Evolutionary conservation across 1,140 invertebrate genomes (phyloP), one percentile per base, ranked within the genome.

Genomic region (Heliconius melpomene): DNA sequence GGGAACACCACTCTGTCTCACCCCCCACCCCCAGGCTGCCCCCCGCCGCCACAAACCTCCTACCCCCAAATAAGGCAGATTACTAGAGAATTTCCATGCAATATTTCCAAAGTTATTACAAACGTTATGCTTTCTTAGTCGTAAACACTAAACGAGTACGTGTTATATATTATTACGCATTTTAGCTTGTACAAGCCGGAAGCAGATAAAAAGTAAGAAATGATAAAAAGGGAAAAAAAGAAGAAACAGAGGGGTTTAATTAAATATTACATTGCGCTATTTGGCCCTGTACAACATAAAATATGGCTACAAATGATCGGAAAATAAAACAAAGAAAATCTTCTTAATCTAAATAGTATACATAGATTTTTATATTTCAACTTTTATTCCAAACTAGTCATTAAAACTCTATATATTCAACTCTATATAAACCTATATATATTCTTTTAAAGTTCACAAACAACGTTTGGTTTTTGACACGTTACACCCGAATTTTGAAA

Each of bases 1-100:
- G 86, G 80, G 88, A 90, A 89, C 88, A n/a, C n/a, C n/a, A n/a
- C 89, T 90, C 87, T 66, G 83, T 85, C 75, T 71, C 83, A 29
- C 82, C 32, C 32, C 32, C 32, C 3, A 3, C 3, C 32, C 32
- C 32, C 74, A 60, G 23, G 32, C 70, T 75, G 32, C 79, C 81
- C 40, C 82, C 74, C 79, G 26, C 79, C 81, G 50, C 38, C 70
- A 52, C 72, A 29, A 78, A 71, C 70, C 72, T n/a, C 57, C 72
- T 2, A 60, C 46, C 46, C 70, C 74, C 76, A 72, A 81, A 77
- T 81, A 74, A 78, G 54, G 72, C 72, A 78, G 76, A 78, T 78
- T 81, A 81, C 40, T 81, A 81, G 36, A 75, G 76, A 78, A 81
- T 78, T 81, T 81, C 52, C 80, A 78, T 78, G 72, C 76, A 78